Evolutionary conservation across 2,888 invertebrate genomes (phyloP), one percentile per base, ranked within the genome.

Genomic region (Campaea margaritaria): DNA sequence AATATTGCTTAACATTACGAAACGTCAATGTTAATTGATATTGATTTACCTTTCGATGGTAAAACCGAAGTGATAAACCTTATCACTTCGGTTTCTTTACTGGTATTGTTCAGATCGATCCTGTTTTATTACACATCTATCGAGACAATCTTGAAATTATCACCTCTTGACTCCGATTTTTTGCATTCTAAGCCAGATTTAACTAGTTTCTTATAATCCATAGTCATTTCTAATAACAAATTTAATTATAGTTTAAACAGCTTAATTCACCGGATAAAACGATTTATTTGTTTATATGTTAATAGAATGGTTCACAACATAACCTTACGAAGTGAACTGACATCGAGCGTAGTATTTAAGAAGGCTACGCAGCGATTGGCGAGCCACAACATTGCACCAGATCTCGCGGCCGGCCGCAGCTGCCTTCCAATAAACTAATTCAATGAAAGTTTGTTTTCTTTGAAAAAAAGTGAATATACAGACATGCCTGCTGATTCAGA

Each of bases 401-500:
- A 85, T 76, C 77, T 79, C 74, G 85, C 83, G 85, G 84, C 77
- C 86, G 84, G 84, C 81, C 87, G 90, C 80, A 68, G 74, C 68
- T 68, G 74, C 72, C 69, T 70, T 63, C 59, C 65, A 71, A 64
- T 63, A 64, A 67, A 74, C 70, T 70, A 74, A 31, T 31, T 31
- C 10, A 31, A 80, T 74, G 67, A 69, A 72, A 69, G 64, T 72
- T 78, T 74, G 73, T 73, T 69, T 21, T 65, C 0, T 47, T 45
- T 36, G 60, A 72, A 70, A 69, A 69, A 73, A 56, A 76, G 74
- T 78, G 74, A 76, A 70, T 47, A 68, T 67, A 72, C 68, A 78
- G 65, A 76, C 75, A 92, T 92, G 92, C 92, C 92, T 68, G 92
- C 92, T 55, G 87, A 92, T 79, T 92, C 92, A 39, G 88, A 86